Evolutionary conservation across 2,797 vertebrate species (phyloP), one percentile per base, ranked within the genome.

Genomic region (Tympanoctomys barrerae): DNA sequence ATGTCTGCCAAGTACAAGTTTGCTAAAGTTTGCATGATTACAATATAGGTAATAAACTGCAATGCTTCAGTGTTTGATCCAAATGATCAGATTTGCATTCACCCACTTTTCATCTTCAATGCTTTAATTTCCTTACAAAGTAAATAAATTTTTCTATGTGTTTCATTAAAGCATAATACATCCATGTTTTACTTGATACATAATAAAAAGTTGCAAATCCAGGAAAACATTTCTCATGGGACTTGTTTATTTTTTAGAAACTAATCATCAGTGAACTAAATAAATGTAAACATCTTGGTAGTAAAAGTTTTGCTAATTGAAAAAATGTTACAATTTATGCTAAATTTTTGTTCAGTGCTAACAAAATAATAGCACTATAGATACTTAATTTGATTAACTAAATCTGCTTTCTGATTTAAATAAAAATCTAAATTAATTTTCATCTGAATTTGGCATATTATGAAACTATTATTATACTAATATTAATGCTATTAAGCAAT

Each of bases 361-460:
- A 57, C 14, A 96, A 75, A 97, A 71, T 9, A 97, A 26, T 59
- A 97, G 87, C 91, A 95, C 91, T 54, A 22, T 93, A 68, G 21
- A 91, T 73, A 84, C 7, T 62, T 24, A 95, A 62, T 12, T 90
- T 31, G 1, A 80, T 91, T 8, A 33, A 91, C 81, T 96, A 93
- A 96, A 96, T 95, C 68, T 12, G 26, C 75, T 96, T 97, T 97
- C 89, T 94, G 31, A 97, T 95, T 9, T 46, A 31, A 21, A 36
- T 95, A 91, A 73, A 96, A 57, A 82, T 19, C 94, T 57, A 21
- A 97, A 82, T 28, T 46, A 94, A 97, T 96, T 91, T 97, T 91
- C 92, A 52, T 59, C 62, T 94, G 87, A 97, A 61, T 39, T 90
- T 66, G 52, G 6, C 57, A 7, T 18, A 8, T 61, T 86, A 62